These are phyloP conservation scores for Fukomys damarensis DNA, from an alignment of 2,113 vertebrate species.

Conservation along the genomic window DNA sequence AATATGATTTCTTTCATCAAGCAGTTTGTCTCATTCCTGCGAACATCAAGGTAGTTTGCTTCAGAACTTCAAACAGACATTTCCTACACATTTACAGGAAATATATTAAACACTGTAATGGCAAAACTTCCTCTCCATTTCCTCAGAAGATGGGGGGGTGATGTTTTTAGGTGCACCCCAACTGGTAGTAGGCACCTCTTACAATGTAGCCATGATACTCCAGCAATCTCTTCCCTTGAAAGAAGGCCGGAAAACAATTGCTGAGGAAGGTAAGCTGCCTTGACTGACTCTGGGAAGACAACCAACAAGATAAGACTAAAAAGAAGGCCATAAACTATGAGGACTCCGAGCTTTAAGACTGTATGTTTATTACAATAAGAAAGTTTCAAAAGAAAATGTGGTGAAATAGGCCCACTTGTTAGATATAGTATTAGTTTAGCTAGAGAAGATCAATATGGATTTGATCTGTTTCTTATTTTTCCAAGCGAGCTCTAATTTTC, in stretches of 20 bases:
- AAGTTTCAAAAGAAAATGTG: neutral
- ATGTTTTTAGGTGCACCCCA: neutral
- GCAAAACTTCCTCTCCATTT: conserved; percentile 78
- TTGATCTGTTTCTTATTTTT: conserved; percentile 69
- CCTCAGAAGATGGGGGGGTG: no score
- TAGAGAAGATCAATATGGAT: neutral
- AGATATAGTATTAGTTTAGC: conserved; percentile 39
- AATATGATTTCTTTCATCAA: conserved; percentile 88
- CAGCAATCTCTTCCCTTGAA: neutral
- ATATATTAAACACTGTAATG: conserved; percentile 81
- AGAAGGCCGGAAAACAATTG: neutral
- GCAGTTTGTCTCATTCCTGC: conserved; percentile 83
- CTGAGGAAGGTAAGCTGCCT: neutral
- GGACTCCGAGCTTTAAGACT: neutral
- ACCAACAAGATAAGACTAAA: neutral
- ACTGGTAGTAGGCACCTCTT: conserved; percentile 25
- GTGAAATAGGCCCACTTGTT: neutral
- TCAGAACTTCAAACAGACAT: conserved; percentile 86
- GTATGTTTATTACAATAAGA: neutral
- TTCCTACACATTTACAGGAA: conserved; percentile 87
- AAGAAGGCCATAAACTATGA: neutral
- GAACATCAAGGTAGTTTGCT: conserved; percentile 86
- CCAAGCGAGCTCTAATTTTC: conserved; percentile 64
- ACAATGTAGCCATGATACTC: conserved; percentile 69
- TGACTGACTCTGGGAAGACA: neutral